Evolutionary conservation across 1,140 invertebrate genomes (phyloP), one percentile per base, ranked within the genome.

Genomic region (Bombus vancouverensis): DNA sequence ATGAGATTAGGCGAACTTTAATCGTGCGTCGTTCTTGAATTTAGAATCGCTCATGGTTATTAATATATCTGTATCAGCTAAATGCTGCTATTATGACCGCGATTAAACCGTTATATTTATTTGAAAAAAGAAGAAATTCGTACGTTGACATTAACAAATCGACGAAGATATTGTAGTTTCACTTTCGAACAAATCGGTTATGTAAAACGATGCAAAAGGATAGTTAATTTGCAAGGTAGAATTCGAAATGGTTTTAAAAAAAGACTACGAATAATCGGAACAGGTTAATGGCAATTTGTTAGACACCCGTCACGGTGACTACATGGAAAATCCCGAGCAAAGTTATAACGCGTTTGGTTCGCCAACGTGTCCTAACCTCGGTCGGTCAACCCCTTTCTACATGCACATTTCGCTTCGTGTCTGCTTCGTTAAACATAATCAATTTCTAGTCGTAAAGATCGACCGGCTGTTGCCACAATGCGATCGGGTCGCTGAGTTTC

Each of bases 381-480:
- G 13, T 68, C 66, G 32, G 9, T 28, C 18, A 12, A 25, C 9
- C 9, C 34, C 3, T 5, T 59, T 76, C 59, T 25, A 3, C 13
- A 1, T 3, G 39, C 8, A 22, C 6, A 25, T 37, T 81, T n/a
- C 25, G 22, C 8, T 9, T 37, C 59, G 39, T 66, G 18, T 22
- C 18, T 15, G 47, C 44, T 44, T 28, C 37, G 47, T 12, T 53
- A 22, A 42, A 22, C 70, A 57, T 47, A 81, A 85, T 83, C 81
- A 75, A 82, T 80, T 87, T 75, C 70, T 74, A 83, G 10, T 18
- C 42, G 22, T 13, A 53, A 6, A 71, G 39, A 68, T 39, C 18
- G 57, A 39, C 6, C 15, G 57, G 3, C 2, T 25, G 3, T 68
- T 28, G 25, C 32, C 32, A 42, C 62, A 28, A 37, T n/a, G 18